A percentile compares a stretch with the other conserved stretches of the same genome.
Evolutionary conservation across 2,797 vertebrate species (phyloP).

Genomic region (Chaetophractus vellerosus): DNA sequence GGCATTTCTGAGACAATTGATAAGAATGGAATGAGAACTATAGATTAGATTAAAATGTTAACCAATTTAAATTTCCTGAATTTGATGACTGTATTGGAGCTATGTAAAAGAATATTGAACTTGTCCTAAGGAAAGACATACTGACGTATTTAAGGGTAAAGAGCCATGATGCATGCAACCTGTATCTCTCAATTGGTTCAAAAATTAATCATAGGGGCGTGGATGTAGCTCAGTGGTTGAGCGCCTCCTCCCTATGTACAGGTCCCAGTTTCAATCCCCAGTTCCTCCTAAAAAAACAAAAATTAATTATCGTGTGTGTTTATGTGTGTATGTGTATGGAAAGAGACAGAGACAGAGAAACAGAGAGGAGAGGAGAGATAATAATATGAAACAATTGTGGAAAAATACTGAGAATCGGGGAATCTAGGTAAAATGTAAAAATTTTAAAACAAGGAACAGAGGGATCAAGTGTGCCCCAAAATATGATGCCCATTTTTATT

Average conservation of each 20-base stretch:
- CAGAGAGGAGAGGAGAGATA: too few relatives aligned
- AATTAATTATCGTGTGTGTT: too few relatives aligned
- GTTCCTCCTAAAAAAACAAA: too few relatives aligned
- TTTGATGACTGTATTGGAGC: neutral
- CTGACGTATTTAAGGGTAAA: conserved; percentile 13
- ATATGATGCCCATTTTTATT: too few relatives aligned
- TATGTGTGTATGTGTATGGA: neutral
- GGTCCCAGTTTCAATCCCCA: too few relatives aligned
- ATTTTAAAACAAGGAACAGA: neutral
- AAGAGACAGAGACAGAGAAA: neutral
- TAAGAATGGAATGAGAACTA: neutral
- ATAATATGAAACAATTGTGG: neutral
- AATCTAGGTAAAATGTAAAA: neutral
- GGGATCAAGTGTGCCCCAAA: too few relatives aligned
- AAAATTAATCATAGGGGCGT: neutral
- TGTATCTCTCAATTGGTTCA: neutral
- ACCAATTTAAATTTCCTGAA: neutral
- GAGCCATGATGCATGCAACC: neutral
- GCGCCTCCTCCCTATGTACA: too few relatives aligned
- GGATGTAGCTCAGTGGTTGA: too few relatives aligned
- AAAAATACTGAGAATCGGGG: neutral
- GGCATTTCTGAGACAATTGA: neutral
- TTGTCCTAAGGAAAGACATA: neutral
- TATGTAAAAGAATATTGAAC: neutral
- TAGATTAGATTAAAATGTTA: neutral